phyloP scores from a whole-genome alignment of 2,797 vertebrate species.

The Enteromius thamalakanensis region DNA sequence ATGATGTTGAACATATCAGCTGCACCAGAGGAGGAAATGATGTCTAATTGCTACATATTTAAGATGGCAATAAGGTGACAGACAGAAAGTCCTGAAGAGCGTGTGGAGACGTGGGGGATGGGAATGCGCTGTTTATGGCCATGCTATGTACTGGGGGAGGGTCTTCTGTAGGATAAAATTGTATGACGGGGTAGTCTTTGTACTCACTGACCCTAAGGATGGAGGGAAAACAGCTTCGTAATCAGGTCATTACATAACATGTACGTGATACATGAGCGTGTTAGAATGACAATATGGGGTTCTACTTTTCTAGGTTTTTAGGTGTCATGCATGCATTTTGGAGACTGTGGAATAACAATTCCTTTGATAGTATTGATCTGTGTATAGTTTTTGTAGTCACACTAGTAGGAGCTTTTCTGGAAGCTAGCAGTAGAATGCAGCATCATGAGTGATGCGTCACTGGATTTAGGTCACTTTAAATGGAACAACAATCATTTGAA shows the following conservation, averaged over 20 bases:
- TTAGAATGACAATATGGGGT: not conserved
- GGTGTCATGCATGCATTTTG: not conserved
- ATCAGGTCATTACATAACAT: constrained; percentile 21
- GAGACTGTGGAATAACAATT: not conserved
- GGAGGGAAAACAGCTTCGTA: constrained; percentile 38
- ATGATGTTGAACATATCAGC: not conserved
- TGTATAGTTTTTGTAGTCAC: not conserved
- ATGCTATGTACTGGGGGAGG: constrained; percentile 28
- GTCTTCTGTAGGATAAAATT: constrained; percentile 24
- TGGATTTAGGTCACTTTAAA: constrained; percentile 33
- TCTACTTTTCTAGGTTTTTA: not conserved
- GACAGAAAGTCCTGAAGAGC: not conserved
- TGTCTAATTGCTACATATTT: constrained; percentile 6
- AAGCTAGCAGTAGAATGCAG: not conserved
- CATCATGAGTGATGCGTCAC: constrained; percentile 21
- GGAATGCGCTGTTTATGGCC: constrained; percentile 1
- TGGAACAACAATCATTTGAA: not conserved
- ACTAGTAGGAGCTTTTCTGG: not conserved
- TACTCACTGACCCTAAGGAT: constrained; percentile 22
- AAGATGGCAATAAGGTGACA: not conserved
- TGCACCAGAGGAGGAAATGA: not conserved
- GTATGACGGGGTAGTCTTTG: constrained; percentile 19
- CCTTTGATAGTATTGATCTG: not conserved
- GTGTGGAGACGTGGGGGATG: constrained; percentile 12
- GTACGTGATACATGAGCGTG: not conserved